A percentile compares a stretch with the other conserved stretches of the same genome.
Evolutionary conservation across 2,797 vertebrate genomes (phyloP).

Genomic region (Syngnathus acus): DNA sequence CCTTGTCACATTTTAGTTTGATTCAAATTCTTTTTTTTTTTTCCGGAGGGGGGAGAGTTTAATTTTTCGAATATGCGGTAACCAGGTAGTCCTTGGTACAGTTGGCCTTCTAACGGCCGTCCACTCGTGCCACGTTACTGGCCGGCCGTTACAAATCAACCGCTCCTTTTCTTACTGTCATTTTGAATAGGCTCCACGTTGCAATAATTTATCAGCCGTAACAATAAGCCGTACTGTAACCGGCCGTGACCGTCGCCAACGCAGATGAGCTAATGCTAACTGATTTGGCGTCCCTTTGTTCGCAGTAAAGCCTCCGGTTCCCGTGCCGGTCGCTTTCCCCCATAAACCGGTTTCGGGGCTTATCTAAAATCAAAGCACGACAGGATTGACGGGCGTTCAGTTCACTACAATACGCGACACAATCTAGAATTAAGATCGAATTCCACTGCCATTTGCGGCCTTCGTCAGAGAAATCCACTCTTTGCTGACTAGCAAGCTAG

Average conservation of each 20-base stretch:
- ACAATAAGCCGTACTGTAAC: background rate
- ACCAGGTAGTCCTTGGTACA: background rate
- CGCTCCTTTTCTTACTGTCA: background rate
- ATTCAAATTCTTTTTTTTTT: background rate
- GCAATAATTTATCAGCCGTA: background rate
- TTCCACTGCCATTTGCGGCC: slow-evolving; percentile 6
- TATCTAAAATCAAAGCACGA: background rate
- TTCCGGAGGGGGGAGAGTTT: background rate
- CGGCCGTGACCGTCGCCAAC: slow-evolving; percentile 6
- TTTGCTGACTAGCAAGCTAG: slow-evolving; percentile 22
- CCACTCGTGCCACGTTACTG: slow-evolving; percentile 18
- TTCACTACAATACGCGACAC: background rate
- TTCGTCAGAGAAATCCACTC: slow-evolving; percentile 16
- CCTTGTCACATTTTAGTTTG: background rate
- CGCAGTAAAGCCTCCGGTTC: slow-evolving; percentile 10
- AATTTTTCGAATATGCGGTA: background rate
- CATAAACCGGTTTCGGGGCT: background rate
- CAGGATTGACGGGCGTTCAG: background rate
- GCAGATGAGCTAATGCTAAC: slow-evolving; percentile 37
- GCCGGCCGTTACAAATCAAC: slow-evolving; percentile 17
- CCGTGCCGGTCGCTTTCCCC: background rate
- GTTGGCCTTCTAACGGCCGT: slow-evolving; percentile 24
- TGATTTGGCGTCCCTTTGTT: slow-evolving; percentile 56
- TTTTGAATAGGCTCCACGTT: background rate
- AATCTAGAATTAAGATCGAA: background rate